Base-by-base conservation (phyloP, 2,113 vertebrate species). In the Neofelis nebulosa region DNA sequence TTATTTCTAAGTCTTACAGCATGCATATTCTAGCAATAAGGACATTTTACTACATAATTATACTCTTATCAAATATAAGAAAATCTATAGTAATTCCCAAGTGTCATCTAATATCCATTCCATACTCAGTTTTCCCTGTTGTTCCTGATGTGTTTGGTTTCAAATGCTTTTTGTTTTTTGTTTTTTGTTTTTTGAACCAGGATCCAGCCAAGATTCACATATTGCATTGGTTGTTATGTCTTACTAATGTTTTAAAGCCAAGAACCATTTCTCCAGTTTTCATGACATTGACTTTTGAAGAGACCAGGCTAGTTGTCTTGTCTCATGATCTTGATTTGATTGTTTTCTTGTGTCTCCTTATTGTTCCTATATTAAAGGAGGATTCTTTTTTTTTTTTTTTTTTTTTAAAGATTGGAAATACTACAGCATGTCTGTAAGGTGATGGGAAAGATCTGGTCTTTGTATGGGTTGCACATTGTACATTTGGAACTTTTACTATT, bases 221-320 rank as follows among this genome's bases (percentile, higher is more conserved):
- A 88, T 55, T 97, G 79, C 63, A 92, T 92, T 97, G 95, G 83
- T 91, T 93, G 66, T 93, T 97, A 73, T 82, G 63, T 92, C 63
- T 96, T 93, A 91, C 45, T 97, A 95, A 97, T 93, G 55, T 97
- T 97, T 97, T 96, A 97, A 95, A 97, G 48, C 63, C 92, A 96
- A 89, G 95, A 95, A 50, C 82, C 89, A 76, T 96, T 98, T 95
- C 92, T 96, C n/a, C 78, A 87, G 84, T 97, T 92, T 96, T 95
- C 65, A 95, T 97, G 83, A 89, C 71, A 92, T 19, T 94, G 81
- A 95, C 94, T 96, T 97, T 97, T 96, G 94, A 97, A 96, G 95
- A 71, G 74, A 97, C 69, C 92, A 96, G 95, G 74, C 87, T 97
- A 89, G 82, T 88, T 97, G 93, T 97, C 81, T 95, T 95, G 66